Base-by-base conservation (phyloP, 2,888 invertebrate species). In the Lasioglossum lativentre region DNA sequence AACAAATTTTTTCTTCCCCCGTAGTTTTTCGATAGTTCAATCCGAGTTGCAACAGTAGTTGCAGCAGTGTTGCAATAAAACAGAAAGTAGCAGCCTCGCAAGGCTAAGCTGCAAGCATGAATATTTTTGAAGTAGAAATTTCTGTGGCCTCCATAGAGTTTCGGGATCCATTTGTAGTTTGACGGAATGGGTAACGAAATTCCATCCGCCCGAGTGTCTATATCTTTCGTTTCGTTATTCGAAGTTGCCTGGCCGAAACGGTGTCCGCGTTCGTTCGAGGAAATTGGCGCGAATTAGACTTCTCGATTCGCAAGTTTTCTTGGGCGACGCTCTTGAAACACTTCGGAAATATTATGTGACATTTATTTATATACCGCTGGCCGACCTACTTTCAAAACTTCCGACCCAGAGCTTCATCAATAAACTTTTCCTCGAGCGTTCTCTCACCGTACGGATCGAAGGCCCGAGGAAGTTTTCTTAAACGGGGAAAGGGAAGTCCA, bases 311-410 rank as follows among this genome's bases (percentile, higher is more conserved):
- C 45, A 59, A 52, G 82, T 84, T 78, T 52, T 52, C 47, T 42
- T 27, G 5, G 27, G 12, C 74, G 42, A 75, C 34, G 52, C 59
- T 63, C 38, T n/a, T 8, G 47, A 59, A 78, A 45, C 56, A 59
- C 75, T 78, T 75, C 66, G 66, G 66, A 78, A 75, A 83, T 83
- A 85, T 85, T 83, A 72, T 83, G 75, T 75, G 83, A 85, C 85
- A 83, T 83, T 83, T 85, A 85, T 85, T 85, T 83, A 85, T 83
- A 83, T 34, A 78, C 45, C n/a, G 19, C 23, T 14, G 47, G 42
- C 75, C 30, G 84, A 85, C 85, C 85, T 83, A 85, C 56, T 85
- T 85, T 2, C 68, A 2, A 23, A 72, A 85, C 38, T 83, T 83
- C 78, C 66, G 83, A 75, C 75, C 72, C 63, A 16, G 6, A 78